Conservation (phyloP, 2,797 vertebrate genomes). For the Alcedo atthis region DNA sequence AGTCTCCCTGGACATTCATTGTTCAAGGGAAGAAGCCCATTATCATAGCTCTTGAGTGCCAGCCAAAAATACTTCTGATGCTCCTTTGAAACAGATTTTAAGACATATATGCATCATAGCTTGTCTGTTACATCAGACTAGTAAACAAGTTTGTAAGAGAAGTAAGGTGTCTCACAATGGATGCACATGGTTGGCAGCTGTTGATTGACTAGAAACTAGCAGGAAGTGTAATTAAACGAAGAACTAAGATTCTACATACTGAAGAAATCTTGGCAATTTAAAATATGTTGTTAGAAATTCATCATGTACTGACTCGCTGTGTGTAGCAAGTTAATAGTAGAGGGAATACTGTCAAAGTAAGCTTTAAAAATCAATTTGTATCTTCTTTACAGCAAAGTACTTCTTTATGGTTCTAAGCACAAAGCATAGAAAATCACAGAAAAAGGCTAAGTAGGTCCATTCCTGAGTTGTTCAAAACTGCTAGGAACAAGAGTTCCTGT, state of each 20-base stretch:
- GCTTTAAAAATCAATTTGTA: constrained; percentile 23
- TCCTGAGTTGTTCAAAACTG: background rate
- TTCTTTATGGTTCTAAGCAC: background rate
- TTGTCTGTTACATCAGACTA: background rate
- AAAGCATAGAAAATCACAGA: background rate
- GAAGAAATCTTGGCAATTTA: background rate
- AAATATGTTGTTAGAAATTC: background rate
- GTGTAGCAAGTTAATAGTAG: background rate
- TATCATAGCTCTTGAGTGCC: background rate
- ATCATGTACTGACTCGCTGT: background rate
- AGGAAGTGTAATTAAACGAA: background rate
- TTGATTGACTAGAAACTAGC: background rate
- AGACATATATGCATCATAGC: background rate
- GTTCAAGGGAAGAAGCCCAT: background rate
- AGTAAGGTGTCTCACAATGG: background rate
- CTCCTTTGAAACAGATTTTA: background rate
- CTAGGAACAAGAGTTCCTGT: background rate
- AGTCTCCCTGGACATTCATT: background rate
- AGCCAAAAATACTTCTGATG: background rate
- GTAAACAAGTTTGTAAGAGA: background rate
- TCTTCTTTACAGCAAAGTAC: background rate
- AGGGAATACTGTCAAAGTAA: background rate
- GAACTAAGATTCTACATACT: background rate
- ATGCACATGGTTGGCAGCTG: background rate
- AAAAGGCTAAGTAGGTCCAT: background rate